Conservation (phyloP, 2,888 invertebrate species). For the Tinea semifulvella region DNA sequence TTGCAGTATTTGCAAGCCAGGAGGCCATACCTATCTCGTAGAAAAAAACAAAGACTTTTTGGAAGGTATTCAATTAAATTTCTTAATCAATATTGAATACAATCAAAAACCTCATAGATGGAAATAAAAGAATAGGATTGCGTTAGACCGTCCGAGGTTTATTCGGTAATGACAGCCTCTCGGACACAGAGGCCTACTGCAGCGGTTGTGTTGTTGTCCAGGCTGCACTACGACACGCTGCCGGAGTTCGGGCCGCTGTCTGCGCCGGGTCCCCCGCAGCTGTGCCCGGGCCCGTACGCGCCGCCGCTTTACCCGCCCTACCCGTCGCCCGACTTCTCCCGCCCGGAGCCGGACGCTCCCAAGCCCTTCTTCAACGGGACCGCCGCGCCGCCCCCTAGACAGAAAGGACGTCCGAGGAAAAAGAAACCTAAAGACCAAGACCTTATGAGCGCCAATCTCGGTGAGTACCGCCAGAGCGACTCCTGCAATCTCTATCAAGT, state of each 20-base stretch:
- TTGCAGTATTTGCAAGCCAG: no score
- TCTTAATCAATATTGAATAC: no score
- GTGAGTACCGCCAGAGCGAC: slow-evolving; percentile 60
- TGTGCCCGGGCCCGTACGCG: slow-evolving; percentile 65
- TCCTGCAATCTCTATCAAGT: background rate
- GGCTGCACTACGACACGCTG: slow-evolving; percentile 62
- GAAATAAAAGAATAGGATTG: no score
- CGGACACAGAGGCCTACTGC: no score
- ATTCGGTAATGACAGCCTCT: no score
- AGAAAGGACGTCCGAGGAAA: slow-evolving; percentile 93
- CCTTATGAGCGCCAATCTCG: slow-evolving; percentile 84
- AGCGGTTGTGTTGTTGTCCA: slow-evolving; percentile 25
- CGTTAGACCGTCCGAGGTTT: no score
- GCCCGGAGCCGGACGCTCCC: slow-evolving; percentile 54
- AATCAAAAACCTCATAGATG: no score
- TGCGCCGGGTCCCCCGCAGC: slow-evolving; percentile 65
- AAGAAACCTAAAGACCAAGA: slow-evolving; percentile 92
- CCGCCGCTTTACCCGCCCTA: slow-evolving; percentile 64
- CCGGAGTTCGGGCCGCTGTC: slow-evolving; percentile 66
- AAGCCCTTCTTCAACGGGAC: slow-evolving; percentile 69
- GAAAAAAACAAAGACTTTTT: no score
- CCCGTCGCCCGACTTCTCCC: slow-evolving; percentile 67
- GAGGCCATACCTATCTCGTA: no score
- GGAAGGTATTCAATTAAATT: no score
- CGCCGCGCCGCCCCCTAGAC: slow-evolving; percentile 73